phyloP scores from a whole-genome alignment of 2,113 vertebrate genomes.

The Corythoichthys intestinalis region DNA sequence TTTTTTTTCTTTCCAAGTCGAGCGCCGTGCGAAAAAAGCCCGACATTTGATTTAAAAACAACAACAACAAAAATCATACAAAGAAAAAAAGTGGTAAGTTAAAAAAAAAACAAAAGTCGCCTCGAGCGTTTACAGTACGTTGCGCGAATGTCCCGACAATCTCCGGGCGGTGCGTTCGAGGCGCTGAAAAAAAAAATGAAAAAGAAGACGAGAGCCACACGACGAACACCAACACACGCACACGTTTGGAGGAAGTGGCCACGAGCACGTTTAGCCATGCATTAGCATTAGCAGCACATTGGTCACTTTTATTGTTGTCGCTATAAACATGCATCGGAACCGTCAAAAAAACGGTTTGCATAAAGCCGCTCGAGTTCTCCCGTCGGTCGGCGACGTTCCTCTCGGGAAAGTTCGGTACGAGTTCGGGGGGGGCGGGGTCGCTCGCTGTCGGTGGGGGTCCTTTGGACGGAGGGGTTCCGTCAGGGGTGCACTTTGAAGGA shows the following conservation, averaged over 20 bases:
- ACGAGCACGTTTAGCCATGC: constrained; percentile 57
- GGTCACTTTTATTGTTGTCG: constrained; percentile 19
- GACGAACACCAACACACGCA: constrained; percentile 10
- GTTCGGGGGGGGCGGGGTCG: neutral
- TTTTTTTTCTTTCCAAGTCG: constrained; percentile 30
- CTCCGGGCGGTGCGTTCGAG: constrained; percentile 21
- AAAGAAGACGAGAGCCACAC: neutral
- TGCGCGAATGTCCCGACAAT: constrained; percentile 56
- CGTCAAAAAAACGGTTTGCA: constrained; percentile 38
- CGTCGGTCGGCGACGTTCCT: constrained; percentile 45
- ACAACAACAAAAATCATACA: constrained; percentile 7
- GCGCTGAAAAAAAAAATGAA: constrained; percentile 22
- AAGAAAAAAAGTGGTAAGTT: constrained; percentile 1
- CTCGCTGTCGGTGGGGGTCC: neutral
- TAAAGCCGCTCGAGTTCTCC: constrained; percentile 34
- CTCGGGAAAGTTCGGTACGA: constrained; percentile 58
- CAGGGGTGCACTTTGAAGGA: constrained; percentile 96
- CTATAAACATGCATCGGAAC: constrained; percentile 29
- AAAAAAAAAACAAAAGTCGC: constrained; percentile 9
- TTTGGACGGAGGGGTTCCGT: constrained; percentile 24
- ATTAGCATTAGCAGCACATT: constrained; percentile 53
- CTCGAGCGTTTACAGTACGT: constrained; percentile 16
- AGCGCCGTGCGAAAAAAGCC: constrained; percentile 49
- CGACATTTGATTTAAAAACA: constrained; percentile 18
- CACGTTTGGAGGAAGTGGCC: constrained; percentile 1